Evolutionary conservation across 2,113 vertebrate species (phyloP).

Genomic region (Platanista minor): DNA sequence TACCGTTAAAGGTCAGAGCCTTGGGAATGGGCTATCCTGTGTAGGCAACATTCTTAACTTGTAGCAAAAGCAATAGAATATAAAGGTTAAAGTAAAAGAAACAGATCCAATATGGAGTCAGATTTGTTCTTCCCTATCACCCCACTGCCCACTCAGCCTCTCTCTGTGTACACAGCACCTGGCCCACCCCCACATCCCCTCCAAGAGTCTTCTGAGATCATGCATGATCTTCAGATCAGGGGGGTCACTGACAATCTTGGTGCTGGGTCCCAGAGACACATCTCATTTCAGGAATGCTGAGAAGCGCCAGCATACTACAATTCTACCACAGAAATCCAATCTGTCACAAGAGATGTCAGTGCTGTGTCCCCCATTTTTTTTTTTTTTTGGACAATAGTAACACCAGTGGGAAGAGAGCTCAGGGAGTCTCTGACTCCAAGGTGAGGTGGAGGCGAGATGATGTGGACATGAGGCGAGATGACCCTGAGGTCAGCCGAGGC

Average conservation of each 20-base stretch:
- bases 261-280: background rate
- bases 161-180: background rate
- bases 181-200: background rate
- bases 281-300: background rate
- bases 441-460: background rate
- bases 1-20: background rate
- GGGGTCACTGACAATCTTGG: background rate
- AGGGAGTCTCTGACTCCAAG: background rate
- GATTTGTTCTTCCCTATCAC: background rate
- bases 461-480: fast-evolving
- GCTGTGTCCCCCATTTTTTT: background rate
- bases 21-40: background rate
- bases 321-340: background rate
- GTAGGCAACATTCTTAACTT: too few species aligned
- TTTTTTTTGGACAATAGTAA: too few species aligned
- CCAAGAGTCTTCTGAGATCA: background rate
- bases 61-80: too few species aligned
- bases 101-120: background rate
- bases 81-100: too few species aligned
- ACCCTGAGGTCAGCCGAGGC: background rate
- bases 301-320: background rate
- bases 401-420: background rate
- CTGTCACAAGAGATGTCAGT: background rate
- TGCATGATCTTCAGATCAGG: background rate
- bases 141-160: fast-evolving